These are phyloP conservation scores for Trissonchulus sp. DNA, from an alignment of 2,888 invertebrate genomes.

Conservation along the genomic window DNA sequence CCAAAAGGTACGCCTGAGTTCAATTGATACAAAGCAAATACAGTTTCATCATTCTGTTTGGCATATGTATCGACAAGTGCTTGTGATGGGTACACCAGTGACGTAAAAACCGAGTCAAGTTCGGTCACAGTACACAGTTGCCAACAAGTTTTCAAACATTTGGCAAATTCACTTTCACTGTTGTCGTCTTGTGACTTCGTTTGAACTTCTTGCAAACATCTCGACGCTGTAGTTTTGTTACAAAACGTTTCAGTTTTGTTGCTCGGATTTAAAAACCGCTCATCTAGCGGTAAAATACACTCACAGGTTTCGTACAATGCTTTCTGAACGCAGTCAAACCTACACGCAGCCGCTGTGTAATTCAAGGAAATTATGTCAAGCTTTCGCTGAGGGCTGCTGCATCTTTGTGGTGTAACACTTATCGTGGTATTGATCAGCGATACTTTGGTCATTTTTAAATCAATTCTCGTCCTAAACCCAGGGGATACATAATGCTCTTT, in stretches of 20 bases:
- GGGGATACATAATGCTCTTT: neutral
- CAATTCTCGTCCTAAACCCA: neutral
- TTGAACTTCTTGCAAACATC: neutral
- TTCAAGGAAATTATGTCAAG: neutral
- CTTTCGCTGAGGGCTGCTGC: neutral
- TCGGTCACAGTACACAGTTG: neutral
- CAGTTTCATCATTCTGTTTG: neutral
- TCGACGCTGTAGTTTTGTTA: neutral
- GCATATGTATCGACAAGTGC: neutral
- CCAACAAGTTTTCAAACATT: neutral
- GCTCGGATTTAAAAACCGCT: neutral
- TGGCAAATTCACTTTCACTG: too few species aligned
- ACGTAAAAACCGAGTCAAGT: neutral
- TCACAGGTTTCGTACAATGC: neutral
- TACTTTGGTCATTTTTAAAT: neutral
- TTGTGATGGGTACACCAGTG: neutral
- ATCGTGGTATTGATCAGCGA: neutral
- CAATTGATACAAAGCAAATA: neutral
- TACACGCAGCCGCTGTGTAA: neutral
- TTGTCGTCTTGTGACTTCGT: neutral
- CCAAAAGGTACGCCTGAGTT: too few species aligned
- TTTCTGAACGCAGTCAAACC: neutral
- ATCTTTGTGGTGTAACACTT: neutral
- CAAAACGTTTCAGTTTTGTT: neutral
- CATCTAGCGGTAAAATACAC: neutral